Percentiles rank a stretch among this genome's conserved stretches.
Conservation (phyloP, 1,140 invertebrate genomes). For the Atopsyche davidsoni region DNA sequence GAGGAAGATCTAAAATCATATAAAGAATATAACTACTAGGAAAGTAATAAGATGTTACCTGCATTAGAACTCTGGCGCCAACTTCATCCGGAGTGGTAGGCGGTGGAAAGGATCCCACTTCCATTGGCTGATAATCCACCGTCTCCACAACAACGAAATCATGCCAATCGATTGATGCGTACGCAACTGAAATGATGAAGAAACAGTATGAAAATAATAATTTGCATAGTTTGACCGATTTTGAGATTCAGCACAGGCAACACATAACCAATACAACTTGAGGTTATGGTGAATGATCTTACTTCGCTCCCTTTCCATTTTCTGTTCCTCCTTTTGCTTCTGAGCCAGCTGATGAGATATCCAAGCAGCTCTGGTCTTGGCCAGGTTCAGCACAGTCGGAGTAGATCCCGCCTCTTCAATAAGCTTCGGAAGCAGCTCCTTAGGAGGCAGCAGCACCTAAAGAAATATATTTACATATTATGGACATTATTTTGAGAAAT, state of each 20-base stretch:
- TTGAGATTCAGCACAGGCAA: no score
- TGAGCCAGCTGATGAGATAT: conserved; percentile 89
- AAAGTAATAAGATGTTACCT: conserved; percentile 48
- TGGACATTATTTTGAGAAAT: no score
- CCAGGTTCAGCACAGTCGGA: conserved; percentile 79
- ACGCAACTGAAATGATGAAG: conserved; percentile 63
- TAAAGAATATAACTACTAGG: neutral
- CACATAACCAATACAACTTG: no score
- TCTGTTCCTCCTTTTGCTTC: conserved; percentile 87
- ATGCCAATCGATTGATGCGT: conserved; percentile 99
- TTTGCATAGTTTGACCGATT: no score
- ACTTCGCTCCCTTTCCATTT: conserved; percentile 87
- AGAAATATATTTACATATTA: conserved; percentile 28
- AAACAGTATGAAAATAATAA: no score
- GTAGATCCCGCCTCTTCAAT: conserved; percentile 69
- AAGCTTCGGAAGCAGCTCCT: conserved; percentile 79
- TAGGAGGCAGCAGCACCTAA: conserved; percentile 79
- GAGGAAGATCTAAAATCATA: no score
- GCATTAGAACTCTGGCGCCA: conserved; percentile 86
- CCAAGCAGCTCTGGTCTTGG: conserved; percentile 95
- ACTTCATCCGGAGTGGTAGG: conserved; percentile 97
- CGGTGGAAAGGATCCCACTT: conserved; percentile 91
- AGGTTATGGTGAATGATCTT: no score
- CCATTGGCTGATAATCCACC: conserved; percentile 96
- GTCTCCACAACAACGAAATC: conserved; percentile 99